phyloP scores from a whole-genome alignment of 2,113 vertebrate genomes.

The Phalacrocorax aristotelis region DNA sequence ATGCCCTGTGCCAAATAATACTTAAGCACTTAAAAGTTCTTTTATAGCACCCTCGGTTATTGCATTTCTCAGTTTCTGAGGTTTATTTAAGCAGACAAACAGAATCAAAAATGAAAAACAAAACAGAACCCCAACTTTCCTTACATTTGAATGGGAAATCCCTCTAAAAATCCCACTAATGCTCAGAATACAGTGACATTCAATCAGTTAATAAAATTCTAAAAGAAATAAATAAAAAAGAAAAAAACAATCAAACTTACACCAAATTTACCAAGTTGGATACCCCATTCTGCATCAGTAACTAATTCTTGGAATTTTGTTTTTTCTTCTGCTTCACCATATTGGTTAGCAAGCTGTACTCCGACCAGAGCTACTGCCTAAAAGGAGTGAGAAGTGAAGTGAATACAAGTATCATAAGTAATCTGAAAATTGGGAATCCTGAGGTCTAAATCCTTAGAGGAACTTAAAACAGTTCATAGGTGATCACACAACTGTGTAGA shows the following conservation, averaged over 20 bases:
- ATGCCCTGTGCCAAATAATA: neutral
- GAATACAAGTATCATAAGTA: neutral
- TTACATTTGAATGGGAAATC: neutral
- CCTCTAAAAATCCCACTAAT: neutral
- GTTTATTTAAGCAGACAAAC: neutral
- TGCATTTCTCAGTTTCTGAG: neutral
- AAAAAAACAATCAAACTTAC: conserved; percentile 65
- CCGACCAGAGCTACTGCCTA: conserved; percentile 90
- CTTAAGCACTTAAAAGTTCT: neutral
- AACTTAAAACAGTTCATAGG: neutral
- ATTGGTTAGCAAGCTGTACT: conserved; percentile 80
- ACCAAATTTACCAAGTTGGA: conserved; percentile 84
- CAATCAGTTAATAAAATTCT: neutral
- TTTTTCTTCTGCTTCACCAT: conserved; percentile 73
- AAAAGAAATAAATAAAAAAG: neutral
- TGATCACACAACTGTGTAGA: neutral
- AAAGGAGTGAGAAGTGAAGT: neutral
- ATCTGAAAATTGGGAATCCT: neutral
- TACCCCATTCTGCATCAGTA: conserved; percentile 90
- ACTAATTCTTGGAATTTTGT: conserved; percentile 83
- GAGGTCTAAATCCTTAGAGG: neutral
- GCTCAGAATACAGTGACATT: neutral
- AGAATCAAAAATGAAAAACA: neutral
- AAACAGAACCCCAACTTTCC: neutral
- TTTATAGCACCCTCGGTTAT: neutral